Evolutionary conservation across 1,140 invertebrate species (phyloP), one percentile per base, ranked within the genome.

Genomic region (Ectropis grisescens): DNA sequence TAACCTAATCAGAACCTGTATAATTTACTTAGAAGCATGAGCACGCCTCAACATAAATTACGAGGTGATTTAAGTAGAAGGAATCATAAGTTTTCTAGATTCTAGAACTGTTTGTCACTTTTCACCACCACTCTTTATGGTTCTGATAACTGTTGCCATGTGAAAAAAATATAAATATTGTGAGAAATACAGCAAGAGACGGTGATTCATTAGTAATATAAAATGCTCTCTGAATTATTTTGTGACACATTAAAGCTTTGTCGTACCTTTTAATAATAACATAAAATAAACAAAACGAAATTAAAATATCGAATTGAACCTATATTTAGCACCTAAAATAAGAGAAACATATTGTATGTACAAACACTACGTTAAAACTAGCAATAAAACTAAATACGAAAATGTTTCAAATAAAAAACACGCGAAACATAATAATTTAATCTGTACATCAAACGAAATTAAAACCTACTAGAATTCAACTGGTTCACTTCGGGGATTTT

Each of bases 1-100:
- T 81, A 75, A 79, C 71, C 69, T 72, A 82, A 83, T 82, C 82
- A 83, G 72, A 83, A 83, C 82, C 82, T 75, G 76, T 82, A 76
- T 75, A 82, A 83, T 83, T 83, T 83, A 82, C 75, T 71, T 50
- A 69, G 61, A 67, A 64, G 50, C 55, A 38, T 41, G 24, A 19
- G 11, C 19, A 28, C 41, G 58, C 33, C 62, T 67, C 71, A 67
- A 69, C 47, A 78, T 82, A 83, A 82, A 83, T 82, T 76, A 80
- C 66, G 81, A 78, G 82, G 82, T 83, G 82, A 83, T 82, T 82
- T 65, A 66, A 80, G 76, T 76, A 76, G 74, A 79, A 79, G 70
- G 71, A 76, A 67, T 60, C 57, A 66, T 45, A 56, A 58, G 64
- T 57, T 60, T 37, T 39, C 30, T 42, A 66, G 57, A 71, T 57